phyloP scores from a whole-genome alignment of 2,113 vertebrate species.

The Eubucco bourcierii region DNA sequence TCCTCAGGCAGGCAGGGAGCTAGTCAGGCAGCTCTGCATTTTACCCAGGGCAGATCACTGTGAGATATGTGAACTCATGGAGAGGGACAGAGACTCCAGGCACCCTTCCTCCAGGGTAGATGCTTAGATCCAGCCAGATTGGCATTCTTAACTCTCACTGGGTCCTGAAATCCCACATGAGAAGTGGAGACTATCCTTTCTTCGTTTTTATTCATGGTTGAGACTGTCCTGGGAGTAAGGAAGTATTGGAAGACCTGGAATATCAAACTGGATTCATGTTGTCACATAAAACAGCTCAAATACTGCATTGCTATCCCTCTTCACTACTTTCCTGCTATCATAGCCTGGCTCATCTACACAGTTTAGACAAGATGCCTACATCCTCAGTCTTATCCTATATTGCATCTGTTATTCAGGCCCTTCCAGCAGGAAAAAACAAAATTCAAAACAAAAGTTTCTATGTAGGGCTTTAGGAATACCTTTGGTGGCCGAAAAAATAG shows the following conservation, averaged over 20 bases:
- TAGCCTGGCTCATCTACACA: background rate
- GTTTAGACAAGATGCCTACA: background rate
- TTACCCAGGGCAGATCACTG: background rate
- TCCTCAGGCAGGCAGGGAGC: background rate
- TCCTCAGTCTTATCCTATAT: background rate
- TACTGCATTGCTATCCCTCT: background rate
- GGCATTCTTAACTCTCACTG: background rate
- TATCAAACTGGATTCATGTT: background rate
- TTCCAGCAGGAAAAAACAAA: background rate
- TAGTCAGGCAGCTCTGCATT: background rate
- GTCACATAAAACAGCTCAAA: background rate
- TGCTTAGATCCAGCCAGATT: background rate
- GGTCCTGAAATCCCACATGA: background rate
- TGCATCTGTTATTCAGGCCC: background rate
- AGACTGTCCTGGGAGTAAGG: background rate
- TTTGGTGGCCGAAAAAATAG: background rate
- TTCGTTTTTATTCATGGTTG: background rate
- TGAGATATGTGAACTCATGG: rapidly evolving
- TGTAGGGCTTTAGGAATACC: background rate
- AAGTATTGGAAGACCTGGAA: background rate
- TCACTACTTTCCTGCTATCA: background rate
- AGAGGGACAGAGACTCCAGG: background rate
- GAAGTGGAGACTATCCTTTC: background rate
- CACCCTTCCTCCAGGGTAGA: background rate
- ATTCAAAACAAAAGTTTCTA: background rate